Percentiles rank a stretch among this genome's conserved stretches.
Evolutionary conservation across 2,113 vertebrate genomes (phyloP).

Genomic region (Cyprinodon variegatus): DNA sequence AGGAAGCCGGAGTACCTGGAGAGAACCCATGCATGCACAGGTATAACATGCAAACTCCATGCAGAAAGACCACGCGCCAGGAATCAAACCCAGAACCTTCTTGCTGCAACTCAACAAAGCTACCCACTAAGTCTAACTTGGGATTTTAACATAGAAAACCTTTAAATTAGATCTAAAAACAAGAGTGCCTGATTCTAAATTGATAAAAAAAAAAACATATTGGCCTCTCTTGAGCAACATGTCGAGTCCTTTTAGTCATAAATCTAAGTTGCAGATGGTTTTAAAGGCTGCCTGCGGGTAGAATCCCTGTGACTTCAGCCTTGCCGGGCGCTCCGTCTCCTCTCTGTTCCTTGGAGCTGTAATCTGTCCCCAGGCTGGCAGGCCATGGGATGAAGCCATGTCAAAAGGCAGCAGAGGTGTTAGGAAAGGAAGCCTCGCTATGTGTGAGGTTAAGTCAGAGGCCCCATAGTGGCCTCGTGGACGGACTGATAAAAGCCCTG

Average conservation of each 20-base stretch:
- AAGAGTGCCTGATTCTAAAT: too few relatives aligned
- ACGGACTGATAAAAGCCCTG: constrained; percentile 79
- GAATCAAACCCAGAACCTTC: too few relatives aligned
- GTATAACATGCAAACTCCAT: too few relatives aligned
- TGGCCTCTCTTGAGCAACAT: background rate
- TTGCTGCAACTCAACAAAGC: too few relatives aligned
- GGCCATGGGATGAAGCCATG: constrained; percentile 54
- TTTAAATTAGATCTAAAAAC: background rate
- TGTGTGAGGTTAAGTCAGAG: constrained; percentile 75
- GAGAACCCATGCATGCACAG: too few relatives aligned
- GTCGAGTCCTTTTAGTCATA: background rate
- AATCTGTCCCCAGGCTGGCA: constrained; percentile 61
- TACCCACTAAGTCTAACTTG: too few relatives aligned
- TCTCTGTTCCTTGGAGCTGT: constrained; percentile 42
- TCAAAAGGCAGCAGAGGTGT: constrained; percentile 71
- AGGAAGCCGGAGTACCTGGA: too few relatives aligned
- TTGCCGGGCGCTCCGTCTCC: constrained; percentile 1
- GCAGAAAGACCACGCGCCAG: too few relatives aligned
- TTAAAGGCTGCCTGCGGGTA: background rate
- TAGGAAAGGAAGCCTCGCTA: constrained; percentile 73
- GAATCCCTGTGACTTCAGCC: background rate
- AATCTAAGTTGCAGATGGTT: constrained; percentile 4
- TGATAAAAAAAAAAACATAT: background rate
- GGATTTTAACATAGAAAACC: background rate
- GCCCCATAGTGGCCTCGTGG: constrained; percentile 70